Base-by-base conservation (phyloP, 2,797 vertebrate species). In the Eremophila alpestris region DNA sequence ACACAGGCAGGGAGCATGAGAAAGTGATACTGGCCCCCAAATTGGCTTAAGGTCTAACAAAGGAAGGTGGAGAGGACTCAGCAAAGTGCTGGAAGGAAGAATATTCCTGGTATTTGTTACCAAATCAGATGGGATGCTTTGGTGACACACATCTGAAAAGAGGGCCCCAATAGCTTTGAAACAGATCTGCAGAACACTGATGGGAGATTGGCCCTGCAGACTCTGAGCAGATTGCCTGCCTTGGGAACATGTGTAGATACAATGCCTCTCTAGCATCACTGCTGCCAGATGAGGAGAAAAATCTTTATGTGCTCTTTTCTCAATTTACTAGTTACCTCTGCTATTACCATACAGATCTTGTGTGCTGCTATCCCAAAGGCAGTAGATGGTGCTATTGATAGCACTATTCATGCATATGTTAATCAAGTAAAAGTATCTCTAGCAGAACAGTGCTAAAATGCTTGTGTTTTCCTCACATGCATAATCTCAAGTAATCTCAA, bases 381-480 rank as follows among this genome's bases (percentile, higher is more conserved):
- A 90, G 90, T 59, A 96, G 94, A 77, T 83, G 86, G 93, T 94
- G 90, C 93, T 95, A 83, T 87, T 92, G 92, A 92, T 56, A 94
- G 26, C n/a, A 18, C 38, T 58, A 48, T 24, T 87, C 70, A 77
- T 32, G n/a, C 8, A 11, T 17, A 21, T 24, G 10, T 36, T 79
- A 71, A 43, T 83, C 49, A n/a, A 55, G 16, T 70, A 24, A 41
- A 83, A 63, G 10, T 16, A 27, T 30, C 48, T 22, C 18, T 71
- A 32, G n/a, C 48, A 22, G 20, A 89, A 17, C 36, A 56, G 63
- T 54, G 27, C 55, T 30, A 89, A 36, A 41, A 58, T 23, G 17
- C 11, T 71, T 69, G 14, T 20, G 4, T 78, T 93, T 88, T 67
- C 29, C 38, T 64, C 7, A 6, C 56, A 56, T 36, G 63, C 21